Percentiles rank a stretch among this genome's conserved stretches.
Conservation (phyloP, 2,797 vertebrate genomes). For the Florisuga fusca region DNA sequence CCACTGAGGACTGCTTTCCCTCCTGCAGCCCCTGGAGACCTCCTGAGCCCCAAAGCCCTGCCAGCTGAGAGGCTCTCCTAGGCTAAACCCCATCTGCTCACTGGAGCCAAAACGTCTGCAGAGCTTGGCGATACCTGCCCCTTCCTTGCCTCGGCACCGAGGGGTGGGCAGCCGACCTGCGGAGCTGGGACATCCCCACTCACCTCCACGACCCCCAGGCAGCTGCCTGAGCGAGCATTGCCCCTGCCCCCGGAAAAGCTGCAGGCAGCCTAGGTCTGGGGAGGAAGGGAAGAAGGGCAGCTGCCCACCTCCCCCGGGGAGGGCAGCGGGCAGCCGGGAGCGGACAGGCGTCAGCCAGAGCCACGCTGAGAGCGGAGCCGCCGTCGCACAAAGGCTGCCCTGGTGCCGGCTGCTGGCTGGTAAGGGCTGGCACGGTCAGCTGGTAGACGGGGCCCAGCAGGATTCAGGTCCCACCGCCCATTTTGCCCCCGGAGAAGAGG, state of each 20-base stretch:
- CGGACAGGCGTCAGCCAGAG: constrained; percentile 17
- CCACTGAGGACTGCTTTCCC: not conserved
- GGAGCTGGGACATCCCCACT: not conserved
- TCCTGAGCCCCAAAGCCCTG: not conserved
- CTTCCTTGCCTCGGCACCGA: not conserved
- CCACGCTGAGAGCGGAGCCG: rapidly evolving
- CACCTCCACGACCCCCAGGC: not conserved
- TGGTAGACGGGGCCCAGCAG: not conserved
- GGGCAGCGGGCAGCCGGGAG: not conserved
- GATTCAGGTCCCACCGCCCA: not conserved
- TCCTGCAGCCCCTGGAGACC: constrained; percentile 4
- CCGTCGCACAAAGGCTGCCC: not conserved
- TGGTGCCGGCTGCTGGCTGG: not conserved
- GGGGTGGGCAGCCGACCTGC: not conserved
- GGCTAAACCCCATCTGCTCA: constrained; percentile 33
- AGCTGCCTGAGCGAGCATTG: constrained; percentile 19
- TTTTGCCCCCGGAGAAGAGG: not conserved
- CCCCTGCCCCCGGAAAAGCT: not conserved
- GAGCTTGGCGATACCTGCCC: not conserved
- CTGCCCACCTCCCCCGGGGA: constrained; percentile 13
- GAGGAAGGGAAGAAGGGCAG: constrained; percentile 9
- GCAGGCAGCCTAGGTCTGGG: not conserved
- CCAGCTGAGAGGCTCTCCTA: not conserved
- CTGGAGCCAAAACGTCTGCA: not conserved
- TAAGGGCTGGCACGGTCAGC: not conserved